phyloP scores from a whole-genome alignment of 1,140 invertebrate genomes.

The Caerostris extrusa region DNA sequence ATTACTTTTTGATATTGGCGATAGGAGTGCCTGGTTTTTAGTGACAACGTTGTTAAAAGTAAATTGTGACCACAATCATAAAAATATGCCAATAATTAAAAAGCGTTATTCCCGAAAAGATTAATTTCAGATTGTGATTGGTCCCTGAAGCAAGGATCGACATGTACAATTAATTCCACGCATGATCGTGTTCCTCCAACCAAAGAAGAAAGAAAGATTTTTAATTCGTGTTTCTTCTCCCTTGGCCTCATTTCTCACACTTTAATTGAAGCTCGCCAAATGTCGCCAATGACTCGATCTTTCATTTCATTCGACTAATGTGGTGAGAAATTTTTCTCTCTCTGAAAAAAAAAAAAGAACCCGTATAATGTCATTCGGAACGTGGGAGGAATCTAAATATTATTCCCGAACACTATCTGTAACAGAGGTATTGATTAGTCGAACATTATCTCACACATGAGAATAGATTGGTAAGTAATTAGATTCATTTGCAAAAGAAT shows the following conservation, averaged over 20 bases:
- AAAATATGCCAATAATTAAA: too few species aligned
- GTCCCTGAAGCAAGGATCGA: background rate
- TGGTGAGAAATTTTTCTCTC: background rate
- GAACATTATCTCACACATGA: slow-evolving; percentile 3
- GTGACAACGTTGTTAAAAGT: too few species aligned
- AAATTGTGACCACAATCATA: too few species aligned
- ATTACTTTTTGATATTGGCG: too few species aligned
- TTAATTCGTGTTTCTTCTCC: slow-evolving; percentile 71
- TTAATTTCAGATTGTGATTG: background rate
- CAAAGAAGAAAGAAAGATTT: slow-evolving; percentile 68
- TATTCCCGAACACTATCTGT: background rate
- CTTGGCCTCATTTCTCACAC: slow-evolving; percentile 63
- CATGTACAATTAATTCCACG: slow-evolving; percentile 56
- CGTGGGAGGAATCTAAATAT: slow-evolving; percentile 1
- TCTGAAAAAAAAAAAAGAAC: background rate
- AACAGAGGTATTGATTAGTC: background rate
- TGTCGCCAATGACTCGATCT: slow-evolving; percentile 40
- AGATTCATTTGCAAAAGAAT: background rate
- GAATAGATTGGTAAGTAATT: slow-evolving; percentile 9
- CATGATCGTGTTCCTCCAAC: slow-evolving; percentile 64
- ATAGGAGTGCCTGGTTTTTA: too few species aligned
- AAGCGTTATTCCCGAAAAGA: too few species aligned
- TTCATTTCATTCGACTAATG: slow-evolving; percentile 16
- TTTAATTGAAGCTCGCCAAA: slow-evolving; percentile 66
- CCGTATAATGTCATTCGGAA: background rate